Conservation (phyloP, 2,113 vertebrate species). For the Amphilophus citrinellus region DNA sequence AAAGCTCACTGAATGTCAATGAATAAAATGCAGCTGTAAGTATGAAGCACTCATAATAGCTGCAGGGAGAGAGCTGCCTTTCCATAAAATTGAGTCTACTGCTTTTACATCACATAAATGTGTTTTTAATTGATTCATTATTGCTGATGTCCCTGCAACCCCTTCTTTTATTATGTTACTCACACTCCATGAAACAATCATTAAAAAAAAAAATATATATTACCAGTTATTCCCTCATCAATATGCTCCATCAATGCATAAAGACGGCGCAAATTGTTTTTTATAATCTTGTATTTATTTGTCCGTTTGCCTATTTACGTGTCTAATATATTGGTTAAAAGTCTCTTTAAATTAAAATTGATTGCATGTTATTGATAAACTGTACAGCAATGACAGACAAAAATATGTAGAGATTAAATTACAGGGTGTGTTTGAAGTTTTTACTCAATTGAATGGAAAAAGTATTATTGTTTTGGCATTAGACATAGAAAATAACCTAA, state of each 20-base stretch:
- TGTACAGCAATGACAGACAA: background rate
- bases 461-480: background rate
- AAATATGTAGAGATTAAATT: background rate
- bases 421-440: background rate
- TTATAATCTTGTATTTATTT: background rate
- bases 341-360: background rate
- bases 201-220: background rate
- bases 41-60: too few species aligned
- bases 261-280: background rate
- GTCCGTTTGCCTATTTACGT: too few species aligned
- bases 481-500: background rate
- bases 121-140: conserved; percentile 4
- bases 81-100: background rate
- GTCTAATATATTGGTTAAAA: background rate
- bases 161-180: background rate
- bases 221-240: background rate
- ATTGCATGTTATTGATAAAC: background rate
- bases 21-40: background rate
- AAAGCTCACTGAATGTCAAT: background rate
- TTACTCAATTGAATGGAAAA: background rate
- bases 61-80: background rate
- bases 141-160: background rate
- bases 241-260: background rate
- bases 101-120: background rate
- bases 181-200: background rate